Percentiles rank a stretch among this genome's conserved stretches.
Conservation (phyloP, 2,888 invertebrate genomes). For the Steromphala cineraria region DNA sequence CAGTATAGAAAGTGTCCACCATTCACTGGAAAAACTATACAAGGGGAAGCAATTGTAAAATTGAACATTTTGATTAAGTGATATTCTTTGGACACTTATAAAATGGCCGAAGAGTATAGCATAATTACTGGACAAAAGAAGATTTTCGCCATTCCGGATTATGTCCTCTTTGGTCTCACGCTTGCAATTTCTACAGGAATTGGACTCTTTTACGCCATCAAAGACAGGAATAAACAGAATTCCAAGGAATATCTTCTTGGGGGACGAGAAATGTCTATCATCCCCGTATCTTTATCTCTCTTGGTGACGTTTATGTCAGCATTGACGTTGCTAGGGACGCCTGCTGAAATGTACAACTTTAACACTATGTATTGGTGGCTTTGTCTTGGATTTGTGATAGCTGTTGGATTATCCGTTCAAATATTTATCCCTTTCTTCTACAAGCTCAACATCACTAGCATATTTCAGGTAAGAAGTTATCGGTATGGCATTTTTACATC, state of each 20-base stretch:
- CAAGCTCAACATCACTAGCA: slow-evolving; percentile 38
- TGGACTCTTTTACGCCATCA: slow-evolving; percentile 76
- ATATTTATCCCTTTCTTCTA: slow-evolving; percentile 47
- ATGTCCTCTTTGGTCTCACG: slow-evolving; percentile 25
- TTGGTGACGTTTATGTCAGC: slow-evolving; percentile 63
- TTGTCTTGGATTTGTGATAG: slow-evolving; percentile 42
- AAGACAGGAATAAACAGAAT: slow-evolving; percentile 78
- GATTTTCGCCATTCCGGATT: slow-evolving; percentile 23
- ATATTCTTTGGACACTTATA: neutral
- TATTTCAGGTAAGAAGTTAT: slow-evolving; percentile 46
- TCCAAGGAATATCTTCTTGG: slow-evolving; percentile 68
- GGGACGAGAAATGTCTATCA: slow-evolving; percentile 64
- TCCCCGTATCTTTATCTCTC: slow-evolving; percentile 71
- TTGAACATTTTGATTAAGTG: too few relatives aligned
- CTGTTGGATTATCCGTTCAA: slow-evolving; percentile 43
- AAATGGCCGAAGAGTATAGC: slow-evolving; percentile 11
- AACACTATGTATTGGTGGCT: slow-evolving; percentile 47
- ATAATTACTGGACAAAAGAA: slow-evolving; percentile 22
- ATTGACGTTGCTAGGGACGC: slow-evolving; percentile 49
- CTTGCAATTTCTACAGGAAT: slow-evolving; percentile 24
- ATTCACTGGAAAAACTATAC: too few relatives aligned
- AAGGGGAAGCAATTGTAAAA: too few relatives aligned
- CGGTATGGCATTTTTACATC: too few relatives aligned
- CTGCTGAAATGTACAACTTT: slow-evolving; percentile 53
- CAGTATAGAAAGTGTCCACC: too few relatives aligned